Evolutionary conservation across 1,140 invertebrate species (phyloP).

Genomic region (Brachionus koreanus): DNA sequence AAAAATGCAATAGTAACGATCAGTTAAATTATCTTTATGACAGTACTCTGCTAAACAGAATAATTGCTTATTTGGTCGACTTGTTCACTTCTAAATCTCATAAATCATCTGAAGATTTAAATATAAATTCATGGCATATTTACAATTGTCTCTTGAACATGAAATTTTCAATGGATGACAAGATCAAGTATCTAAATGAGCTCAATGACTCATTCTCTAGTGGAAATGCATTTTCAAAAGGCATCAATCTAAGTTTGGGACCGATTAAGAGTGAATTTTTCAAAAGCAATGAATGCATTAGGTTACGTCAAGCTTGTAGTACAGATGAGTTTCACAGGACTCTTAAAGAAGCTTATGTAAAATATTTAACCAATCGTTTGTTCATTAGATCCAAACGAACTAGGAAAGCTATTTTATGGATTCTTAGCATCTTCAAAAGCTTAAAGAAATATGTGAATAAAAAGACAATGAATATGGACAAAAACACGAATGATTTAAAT

Average conservation of each 20-base stretch:
- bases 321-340: slow-evolving; percentile 20
- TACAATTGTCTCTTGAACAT: slow-evolving; percentile 42
- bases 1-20: not conserved
- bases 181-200: slow-evolving; percentile 36
- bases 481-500: slow-evolving; percentile 11
- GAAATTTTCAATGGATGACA: slow-evolving; percentile 41
- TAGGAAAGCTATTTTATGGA: not conserved
- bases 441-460: not conserved
- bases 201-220: not conserved
- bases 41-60: not conserved
- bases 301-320: not conserved
- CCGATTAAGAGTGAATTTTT: slow-evolving; percentile 35
- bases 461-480: not conserved
- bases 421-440: not conserved
- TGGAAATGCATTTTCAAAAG: not conserved
- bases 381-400: slow-evolving; percentile 13
- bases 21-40: not conserved
- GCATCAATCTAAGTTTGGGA: slow-evolving; percentile 8
- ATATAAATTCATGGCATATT: slow-evolving; percentile 29
- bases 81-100: not conserved
- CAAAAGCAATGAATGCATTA: slow-evolving; percentile 26
- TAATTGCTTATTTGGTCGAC: slow-evolving; percentile 8
- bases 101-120: not conserved
- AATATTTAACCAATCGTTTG: slow-evolving; percentile 19
- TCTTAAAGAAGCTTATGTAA: slow-evolving; percentile 32